Conservation (phyloP, 2,113 vertebrate genomes). For the Theristicus caerulescens region DNA sequence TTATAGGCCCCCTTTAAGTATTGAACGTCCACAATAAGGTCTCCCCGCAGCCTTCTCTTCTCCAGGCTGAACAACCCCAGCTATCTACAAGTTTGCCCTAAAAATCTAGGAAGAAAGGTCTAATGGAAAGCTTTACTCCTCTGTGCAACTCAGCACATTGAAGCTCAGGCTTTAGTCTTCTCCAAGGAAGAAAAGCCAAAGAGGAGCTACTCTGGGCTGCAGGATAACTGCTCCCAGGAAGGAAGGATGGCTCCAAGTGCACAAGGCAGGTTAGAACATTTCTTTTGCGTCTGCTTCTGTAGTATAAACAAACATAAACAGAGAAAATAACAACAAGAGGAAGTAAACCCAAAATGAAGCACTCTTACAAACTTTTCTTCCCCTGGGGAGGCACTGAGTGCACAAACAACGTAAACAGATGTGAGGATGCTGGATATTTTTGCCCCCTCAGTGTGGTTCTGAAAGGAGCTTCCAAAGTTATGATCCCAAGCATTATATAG, state of each 20-base stretch:
- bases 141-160: not conserved
- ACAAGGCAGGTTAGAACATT: slow-evolving; percentile 12
- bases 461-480: not conserved
- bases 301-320: slow-evolving; percentile 18
- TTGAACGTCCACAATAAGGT: not conserved
- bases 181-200: not conserved
- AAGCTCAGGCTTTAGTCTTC: not conserved
- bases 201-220: not conserved
- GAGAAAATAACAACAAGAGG: slow-evolving; percentile 19
- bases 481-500: not conserved
- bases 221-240: not conserved
- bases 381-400: not conserved
- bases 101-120: not conserved
- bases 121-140: not conserved
- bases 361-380: not conserved
- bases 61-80: not conserved
- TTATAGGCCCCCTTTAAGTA: not conserved
- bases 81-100: not conserved
- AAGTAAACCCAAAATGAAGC: slow-evolving; percentile 37
- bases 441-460: not conserved
- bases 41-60: not conserved
- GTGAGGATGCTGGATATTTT: not conserved
- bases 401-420: slow-evolving; percentile 9
- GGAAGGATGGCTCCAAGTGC: not conserved
- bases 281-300: not conserved